Evolutionary conservation across 1,140 invertebrate species (phyloP), one percentile per base, ranked within the genome.

Genomic region (Drosophila varians): DNA sequence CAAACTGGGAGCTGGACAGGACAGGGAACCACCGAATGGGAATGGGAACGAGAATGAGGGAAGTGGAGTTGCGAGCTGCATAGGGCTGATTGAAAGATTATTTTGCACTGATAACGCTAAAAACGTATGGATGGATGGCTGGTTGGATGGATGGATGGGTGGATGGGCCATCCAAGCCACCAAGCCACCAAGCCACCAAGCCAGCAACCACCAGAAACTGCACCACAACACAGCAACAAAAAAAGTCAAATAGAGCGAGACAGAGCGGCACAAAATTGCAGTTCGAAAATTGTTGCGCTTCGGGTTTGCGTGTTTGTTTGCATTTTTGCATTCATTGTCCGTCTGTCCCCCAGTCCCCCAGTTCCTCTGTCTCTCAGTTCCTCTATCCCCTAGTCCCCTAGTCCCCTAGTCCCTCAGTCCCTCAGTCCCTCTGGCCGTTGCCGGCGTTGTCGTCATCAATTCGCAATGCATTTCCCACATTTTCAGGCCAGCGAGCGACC

Each of bases 51-150:
- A 16, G 38, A 42, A 42, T 16, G 38, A 42, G 38, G 38, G 36
- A 38, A 38, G 36, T 14, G 12, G 36, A 12, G 65, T 31, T 74
- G 53, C 43, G 61, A 76, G 36, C 42, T 31, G 16, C 52, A 76
- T 76, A 86, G 80, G 82, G 80, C 82, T 86, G 80, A 87, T 86
- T 86, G 82, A 87, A 87, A 87, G 82, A 87, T 87, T 87, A 87
- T 87, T 87, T 87, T 87, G 82, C 82, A 87, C 83, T 87, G 82
- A 87, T 87, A 87, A 87, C 82, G 82, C 83, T 87, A 87, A 87
- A 87, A 87, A 87, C 58, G 82, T 82, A 87, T 87, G 80, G 73
- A 86, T 86, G 76, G 80, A 79, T 78, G n/a, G n/a, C n/a, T n/a
- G n/a, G n/a, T n/a, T n/a, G n/a, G n/a, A n/a, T n/a, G 72, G 48